Base-by-base conservation (phyloP, 2,797 vertebrate genomes). In the Notolepis coatsorum region DNA sequence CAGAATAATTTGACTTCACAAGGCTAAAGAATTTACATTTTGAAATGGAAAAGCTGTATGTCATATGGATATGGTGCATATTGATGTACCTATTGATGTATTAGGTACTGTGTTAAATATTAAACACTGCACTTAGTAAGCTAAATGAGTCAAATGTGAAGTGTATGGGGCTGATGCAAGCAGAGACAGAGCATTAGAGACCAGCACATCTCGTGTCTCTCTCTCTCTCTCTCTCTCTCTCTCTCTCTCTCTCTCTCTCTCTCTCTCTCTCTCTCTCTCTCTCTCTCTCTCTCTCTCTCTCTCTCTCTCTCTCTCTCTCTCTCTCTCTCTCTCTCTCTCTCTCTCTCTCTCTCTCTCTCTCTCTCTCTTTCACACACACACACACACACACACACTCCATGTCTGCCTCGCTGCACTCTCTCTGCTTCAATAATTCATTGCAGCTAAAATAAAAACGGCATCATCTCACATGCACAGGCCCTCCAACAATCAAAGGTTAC, bases 401-500 rank as follows among this genome's bases (percentile, higher is more conserved):
- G 82, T 86, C 69, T 18, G 64, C 80, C 64, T 81, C 51, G n/a
- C 63, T 90, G 89, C 91, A 90, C 88, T 92, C 79, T 75, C 84
- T 54, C 57, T 59, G 80, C 64, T 77, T 93, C 82, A 93, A 93
- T 93, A 86, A 93, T 93, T 91, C 67, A 93, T 88, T 12, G 33
- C 53, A 43, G 41, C 88, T 88, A 90, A 90, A 92, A 92, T 90
- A 92, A 91, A 91, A 86, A 84, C 75, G 81, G 73, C 85, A 87
- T 88, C 85, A 88, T 89, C 87, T 80, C 42, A 79, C 83, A 81
- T 73, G 71, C 56, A 53, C 50, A 23, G 57, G 77, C 17, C 59
- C 72, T 79, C 56, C 42, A 71, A 70, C 80, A 84, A 83, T 79
- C 77, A 63, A 52, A 81, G 70, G 79, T 68, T 65, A 65, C 60